These are phyloP conservation scores for Halcyon chelicuti DNA, from an alignment of 2,797 vertebrate species.

Conservation along the genomic window DNA sequence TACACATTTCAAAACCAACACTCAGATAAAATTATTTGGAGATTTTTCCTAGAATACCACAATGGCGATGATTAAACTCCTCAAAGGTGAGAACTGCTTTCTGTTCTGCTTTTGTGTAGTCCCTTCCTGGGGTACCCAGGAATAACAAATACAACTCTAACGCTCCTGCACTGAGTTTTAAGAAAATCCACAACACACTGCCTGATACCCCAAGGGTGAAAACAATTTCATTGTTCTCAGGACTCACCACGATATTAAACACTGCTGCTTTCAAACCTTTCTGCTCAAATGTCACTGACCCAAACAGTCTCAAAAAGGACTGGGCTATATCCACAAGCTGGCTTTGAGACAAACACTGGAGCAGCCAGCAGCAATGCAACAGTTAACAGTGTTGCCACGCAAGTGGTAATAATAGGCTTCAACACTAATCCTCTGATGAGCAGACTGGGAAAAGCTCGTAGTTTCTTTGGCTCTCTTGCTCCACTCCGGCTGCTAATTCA, in stretches of 20 bases:
- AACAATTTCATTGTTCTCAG: background rate
- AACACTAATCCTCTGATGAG: background rate
- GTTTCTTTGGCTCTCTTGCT: background rate
- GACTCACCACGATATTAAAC: background rate
- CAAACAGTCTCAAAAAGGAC: background rate
- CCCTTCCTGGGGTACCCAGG: background rate
- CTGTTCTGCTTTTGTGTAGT: background rate
- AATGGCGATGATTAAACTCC: background rate
- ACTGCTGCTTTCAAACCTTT: background rate
- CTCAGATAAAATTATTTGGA: background rate
- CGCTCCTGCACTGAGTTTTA: background rate
- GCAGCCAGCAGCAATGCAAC: background rate
- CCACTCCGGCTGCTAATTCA: constrained; percentile 7
- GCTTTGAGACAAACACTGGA: background rate
- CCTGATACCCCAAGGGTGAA: background rate
- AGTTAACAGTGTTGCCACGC: background rate
- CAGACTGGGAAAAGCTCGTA: background rate
- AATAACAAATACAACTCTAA: background rate
- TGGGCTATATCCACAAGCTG: background rate
- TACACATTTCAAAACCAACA: background rate
- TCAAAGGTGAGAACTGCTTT: background rate
- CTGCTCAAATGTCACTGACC: background rate
- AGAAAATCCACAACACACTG: background rate
- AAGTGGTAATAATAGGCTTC: background rate
- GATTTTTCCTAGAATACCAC: background rate